These are phyloP conservation scores for Castor canadensis DNA, from an alignment of 2,113 vertebrate species.

Conservation along the genomic window DNA sequence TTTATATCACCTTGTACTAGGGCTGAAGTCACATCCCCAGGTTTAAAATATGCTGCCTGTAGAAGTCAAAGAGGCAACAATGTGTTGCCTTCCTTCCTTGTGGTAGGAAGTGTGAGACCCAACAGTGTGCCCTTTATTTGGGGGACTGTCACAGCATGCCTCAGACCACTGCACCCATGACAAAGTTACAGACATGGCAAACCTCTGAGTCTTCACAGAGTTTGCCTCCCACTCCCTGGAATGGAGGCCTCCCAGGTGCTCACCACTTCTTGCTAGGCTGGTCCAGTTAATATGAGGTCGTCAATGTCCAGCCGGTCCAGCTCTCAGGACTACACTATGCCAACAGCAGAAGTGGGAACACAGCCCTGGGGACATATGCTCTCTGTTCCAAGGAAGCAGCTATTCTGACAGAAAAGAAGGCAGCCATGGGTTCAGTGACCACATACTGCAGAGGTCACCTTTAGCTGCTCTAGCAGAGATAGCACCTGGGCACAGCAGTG, in stretches of 20 bases:
- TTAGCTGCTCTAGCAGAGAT: not conserved
- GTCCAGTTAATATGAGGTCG: not conserved
- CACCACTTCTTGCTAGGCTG: not conserved
- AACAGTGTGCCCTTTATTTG: not conserved
- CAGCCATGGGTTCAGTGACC: not conserved
- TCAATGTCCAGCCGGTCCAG: not conserved
- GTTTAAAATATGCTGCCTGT: not conserved
- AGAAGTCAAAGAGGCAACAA: not conserved
- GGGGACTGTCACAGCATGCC: not conserved
- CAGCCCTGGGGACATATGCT: not conserved
- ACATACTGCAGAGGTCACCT: not conserved
- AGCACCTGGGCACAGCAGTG: not conserved
- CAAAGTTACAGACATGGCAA: not conserved
- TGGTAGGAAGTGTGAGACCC: not conserved
- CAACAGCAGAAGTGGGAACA: not conserved
- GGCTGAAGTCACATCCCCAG: not conserved
- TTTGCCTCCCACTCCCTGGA: not conserved
- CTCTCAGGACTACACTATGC: not conserved
- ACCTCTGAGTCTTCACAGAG: not conserved
- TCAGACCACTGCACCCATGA: not conserved
- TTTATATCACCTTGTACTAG: not conserved
- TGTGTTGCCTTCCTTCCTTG: not conserved
- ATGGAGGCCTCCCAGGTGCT: not conserved
- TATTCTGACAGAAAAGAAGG: not conserved
- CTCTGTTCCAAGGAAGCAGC: not conserved